Percentiles rank a stretch among this genome's conserved stretches.
Conservation (phyloP, 1,140 invertebrate species). For the Pseudomyrmex sp. region DNA sequence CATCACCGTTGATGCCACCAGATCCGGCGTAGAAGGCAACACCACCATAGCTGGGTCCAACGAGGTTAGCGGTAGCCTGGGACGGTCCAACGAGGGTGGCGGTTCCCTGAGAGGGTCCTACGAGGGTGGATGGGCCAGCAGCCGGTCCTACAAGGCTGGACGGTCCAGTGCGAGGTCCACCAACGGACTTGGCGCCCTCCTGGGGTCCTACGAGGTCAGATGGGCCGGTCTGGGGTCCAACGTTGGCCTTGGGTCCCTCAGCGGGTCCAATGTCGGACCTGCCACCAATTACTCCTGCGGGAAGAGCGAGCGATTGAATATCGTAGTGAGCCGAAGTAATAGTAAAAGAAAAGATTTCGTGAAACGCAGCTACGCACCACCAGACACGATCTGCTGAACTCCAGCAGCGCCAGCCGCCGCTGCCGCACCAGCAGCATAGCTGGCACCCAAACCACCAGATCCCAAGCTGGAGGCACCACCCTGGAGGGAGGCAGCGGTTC, state of each 20-base stretch:
- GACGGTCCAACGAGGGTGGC: slow-evolving; percentile 83
- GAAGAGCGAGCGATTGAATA: slow-evolving; percentile 30
- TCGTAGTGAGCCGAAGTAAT: slow-evolving; percentile 30
- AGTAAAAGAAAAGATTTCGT: too few species aligned
- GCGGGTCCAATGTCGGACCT: slow-evolving; percentile 85
- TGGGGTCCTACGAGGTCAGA: slow-evolving; percentile 84
- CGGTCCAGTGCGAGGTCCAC: slow-evolving; percentile 84
- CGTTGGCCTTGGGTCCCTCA: slow-evolving; percentile 84
- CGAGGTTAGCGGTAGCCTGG: slow-evolving; percentile 83
- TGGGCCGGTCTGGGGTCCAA: slow-evolving; percentile 84
- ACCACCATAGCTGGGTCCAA: slow-evolving; percentile 84
- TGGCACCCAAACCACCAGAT: slow-evolving; percentile 83
- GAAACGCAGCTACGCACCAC: slow-evolving; percentile 76
- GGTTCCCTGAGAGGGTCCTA: slow-evolving; percentile 83
- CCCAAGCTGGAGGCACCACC: slow-evolving; percentile 84
- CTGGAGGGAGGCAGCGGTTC: slow-evolving; percentile 83
- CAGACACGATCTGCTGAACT: slow-evolving; percentile 84
- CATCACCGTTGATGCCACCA: slow-evolving; percentile 85
- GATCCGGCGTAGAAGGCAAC: slow-evolving; percentile 83
- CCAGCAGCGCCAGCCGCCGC: slow-evolving; percentile 83
- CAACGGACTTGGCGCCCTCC: slow-evolving; percentile 83
- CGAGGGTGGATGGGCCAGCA: slow-evolving; percentile 83
- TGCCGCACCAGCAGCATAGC: slow-evolving; percentile 84
- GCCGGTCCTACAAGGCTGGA: slow-evolving; percentile 83
- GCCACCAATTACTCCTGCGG: slow-evolving; percentile 82